These are phyloP conservation scores for Antechinus stuartii DNA, from an alignment of 2,113 vertebrate genomes.

Conservation along the genomic window DNA sequence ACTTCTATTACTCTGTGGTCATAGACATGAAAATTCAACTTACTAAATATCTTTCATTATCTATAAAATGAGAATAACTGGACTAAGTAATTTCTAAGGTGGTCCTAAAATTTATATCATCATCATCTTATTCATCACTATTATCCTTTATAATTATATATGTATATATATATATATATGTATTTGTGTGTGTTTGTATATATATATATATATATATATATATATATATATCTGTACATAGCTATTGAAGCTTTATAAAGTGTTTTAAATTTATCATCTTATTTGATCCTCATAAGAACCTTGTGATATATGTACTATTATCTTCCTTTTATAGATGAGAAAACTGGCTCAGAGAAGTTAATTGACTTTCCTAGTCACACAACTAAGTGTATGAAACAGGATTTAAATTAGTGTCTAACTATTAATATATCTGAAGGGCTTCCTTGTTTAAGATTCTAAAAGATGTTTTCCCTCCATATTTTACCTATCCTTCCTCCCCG, in stretches of 20 bases:
- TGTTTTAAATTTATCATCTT: not conserved
- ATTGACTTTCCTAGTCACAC: not conserved
- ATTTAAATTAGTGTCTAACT: not conserved
- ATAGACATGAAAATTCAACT: not conserved
- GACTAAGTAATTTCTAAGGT: not conserved
- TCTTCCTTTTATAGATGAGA: not conserved
- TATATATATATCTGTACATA: not conserved
- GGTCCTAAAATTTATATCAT: not conserved
- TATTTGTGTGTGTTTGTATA: too few relatives aligned
- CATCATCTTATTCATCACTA: not conserved
- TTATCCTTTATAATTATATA: not conserved
- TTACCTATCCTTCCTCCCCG: not conserved
- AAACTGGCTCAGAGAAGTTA: not conserved
- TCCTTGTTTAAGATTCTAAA: not conserved
- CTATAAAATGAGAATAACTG: not conserved
- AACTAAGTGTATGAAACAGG: not conserved
- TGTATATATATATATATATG: too few relatives aligned
- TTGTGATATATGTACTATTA: not conserved
- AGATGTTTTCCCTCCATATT: not conserved
- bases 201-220: too few relatives aligned
- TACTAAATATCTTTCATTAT: not conserved
- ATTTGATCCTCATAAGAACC: not conserved
- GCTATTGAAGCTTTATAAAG: not conserved
- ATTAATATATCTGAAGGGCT: not conserved
- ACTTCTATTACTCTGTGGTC: not conserved